These are phyloP conservation scores for Falco punctatus DNA, from an alignment of 2,113 vertebrate species.

Conservation along the genomic window DNA sequence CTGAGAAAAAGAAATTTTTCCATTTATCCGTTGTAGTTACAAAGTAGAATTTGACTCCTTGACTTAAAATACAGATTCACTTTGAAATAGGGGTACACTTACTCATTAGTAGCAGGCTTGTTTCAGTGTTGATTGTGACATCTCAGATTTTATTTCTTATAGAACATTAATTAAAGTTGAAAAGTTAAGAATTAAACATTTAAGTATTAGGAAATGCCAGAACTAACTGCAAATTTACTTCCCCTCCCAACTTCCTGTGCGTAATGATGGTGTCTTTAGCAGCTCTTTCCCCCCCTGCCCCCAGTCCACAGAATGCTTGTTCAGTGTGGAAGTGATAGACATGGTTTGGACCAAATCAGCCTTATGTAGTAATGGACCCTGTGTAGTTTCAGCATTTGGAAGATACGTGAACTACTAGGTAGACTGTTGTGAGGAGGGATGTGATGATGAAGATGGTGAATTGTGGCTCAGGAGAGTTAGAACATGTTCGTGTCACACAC, in stretches of 20 bases:
- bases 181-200: neutral
- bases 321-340: neutral
- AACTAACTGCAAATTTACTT: neutral
- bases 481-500: neutral
- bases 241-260: neutral
- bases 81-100: neutral
- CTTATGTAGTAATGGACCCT: neutral
- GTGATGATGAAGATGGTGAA: neutral
- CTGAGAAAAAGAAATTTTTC: neutral
- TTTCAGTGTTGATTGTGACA: neutral
- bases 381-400: neutral
- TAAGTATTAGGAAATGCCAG: neutral
- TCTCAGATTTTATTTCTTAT: neutral
- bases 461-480: neutral
- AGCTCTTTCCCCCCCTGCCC: neutral
- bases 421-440: neutral
- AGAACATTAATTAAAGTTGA: neutral
- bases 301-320: neutral
- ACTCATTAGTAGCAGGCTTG: neutral
- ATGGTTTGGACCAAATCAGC: neutral
- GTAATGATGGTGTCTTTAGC: neutral
- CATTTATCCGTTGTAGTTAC: neutral
- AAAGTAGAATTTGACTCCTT: neutral
- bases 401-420: neutral
- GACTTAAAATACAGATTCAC: neutral